Conservation (phyloP, 2,888 invertebrate species). For the Zygothrica quintamaculata region DNA sequence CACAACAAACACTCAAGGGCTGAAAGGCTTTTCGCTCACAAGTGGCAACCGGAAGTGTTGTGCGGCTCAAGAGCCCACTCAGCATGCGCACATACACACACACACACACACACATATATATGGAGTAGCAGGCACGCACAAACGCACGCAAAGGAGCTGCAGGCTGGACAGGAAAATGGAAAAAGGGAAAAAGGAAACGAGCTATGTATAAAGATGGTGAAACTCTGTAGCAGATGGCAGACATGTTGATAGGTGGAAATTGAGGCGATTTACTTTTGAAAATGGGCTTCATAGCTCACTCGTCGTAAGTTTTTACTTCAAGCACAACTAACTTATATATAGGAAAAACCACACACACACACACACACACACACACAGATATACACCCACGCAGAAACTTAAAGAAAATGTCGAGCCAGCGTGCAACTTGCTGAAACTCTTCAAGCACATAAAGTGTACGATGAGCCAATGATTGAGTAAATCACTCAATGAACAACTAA, state of each 20-base stretch:
- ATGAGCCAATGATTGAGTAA: slow-evolving; percentile 20
- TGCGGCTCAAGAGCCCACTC: slow-evolving; percentile 77
- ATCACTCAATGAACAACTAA: slow-evolving; percentile 26
- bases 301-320: slow-evolving; percentile 43
- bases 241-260: slow-evolving; percentile 80
- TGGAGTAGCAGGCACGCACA: slow-evolving; percentile 12
- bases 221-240: slow-evolving; percentile 53
- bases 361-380: neutral
- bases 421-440: slow-evolving; percentile 30
- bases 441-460: slow-evolving; percentile 6
- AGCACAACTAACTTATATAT: slow-evolving; percentile 9
- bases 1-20: slow-evolving; percentile 75
- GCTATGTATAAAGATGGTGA: slow-evolving; percentile 2
- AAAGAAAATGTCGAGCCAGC: neutral
- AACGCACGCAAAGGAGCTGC: slow-evolving; percentile 27
- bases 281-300: slow-evolving; percentile 44
- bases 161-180: slow-evolving; percentile 14
- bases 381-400: neutral
- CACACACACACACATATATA: slow-evolving; percentile 18
- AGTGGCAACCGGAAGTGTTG: slow-evolving; percentile 80
- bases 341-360: neutral
- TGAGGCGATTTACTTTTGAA: slow-evolving; percentile 74
- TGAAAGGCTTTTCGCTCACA: slow-evolving; percentile 78
- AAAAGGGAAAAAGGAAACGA: neutral
- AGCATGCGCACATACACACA: slow-evolving; percentile 42